Evolutionary conservation across 2,888 invertebrate species (phyloP).

Genomic region (Andrena fulva): DNA sequence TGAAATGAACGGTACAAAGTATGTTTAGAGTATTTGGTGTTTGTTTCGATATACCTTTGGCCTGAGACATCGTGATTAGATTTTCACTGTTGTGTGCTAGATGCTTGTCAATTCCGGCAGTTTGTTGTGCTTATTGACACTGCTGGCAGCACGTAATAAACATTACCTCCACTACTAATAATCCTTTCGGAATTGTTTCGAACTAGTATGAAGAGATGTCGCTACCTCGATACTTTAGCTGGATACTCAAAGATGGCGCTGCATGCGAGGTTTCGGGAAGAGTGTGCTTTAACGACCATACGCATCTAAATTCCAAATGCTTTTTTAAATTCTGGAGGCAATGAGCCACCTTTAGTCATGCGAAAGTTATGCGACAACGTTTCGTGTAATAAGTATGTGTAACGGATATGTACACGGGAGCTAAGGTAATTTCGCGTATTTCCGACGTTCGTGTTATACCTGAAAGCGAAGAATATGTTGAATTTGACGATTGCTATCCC

Average conservation of each 20-base stretch:
- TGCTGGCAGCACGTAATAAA: background rate
- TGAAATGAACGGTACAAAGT: background rate
- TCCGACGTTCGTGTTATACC: no score
- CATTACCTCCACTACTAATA: background rate
- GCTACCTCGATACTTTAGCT: background rate
- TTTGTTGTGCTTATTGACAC: background rate
- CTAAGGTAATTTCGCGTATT: no score
- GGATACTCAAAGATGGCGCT: background rate
- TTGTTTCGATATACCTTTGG: slow-evolving; percentile 63
- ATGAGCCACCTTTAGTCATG: no score
- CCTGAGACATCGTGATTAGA: slow-evolving; percentile 65
- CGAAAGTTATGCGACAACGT: no score
- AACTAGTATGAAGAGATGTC: background rate
- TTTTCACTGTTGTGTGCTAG: background rate
- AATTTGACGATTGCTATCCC: no score
- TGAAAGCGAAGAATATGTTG: no score
- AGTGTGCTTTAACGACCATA: no score
- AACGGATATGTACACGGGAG: no score
- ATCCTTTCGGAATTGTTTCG: background rate
- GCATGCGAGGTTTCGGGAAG: no score
- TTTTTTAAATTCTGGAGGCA: no score
- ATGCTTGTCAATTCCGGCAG: background rate
- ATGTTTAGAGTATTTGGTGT: background rate
- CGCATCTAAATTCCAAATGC: no score
- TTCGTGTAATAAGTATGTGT: no score